phyloP scores from a whole-genome alignment of 2,113 vertebrate genomes.

The Bombycilla garrulus region DNA sequence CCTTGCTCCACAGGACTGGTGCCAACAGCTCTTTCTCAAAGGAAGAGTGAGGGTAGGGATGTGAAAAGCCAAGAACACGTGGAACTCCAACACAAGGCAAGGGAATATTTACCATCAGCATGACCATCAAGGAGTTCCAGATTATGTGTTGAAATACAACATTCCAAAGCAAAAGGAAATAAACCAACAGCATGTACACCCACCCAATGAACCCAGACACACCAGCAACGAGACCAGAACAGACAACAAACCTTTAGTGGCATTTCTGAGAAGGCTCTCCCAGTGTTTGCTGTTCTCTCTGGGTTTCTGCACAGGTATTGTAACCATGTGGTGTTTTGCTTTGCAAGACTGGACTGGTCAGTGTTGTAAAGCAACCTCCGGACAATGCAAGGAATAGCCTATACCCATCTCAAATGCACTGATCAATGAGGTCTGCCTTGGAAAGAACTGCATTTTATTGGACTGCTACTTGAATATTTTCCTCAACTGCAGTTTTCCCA shows the following conservation, averaged over 20 bases:
- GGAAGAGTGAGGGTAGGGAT: not conserved
- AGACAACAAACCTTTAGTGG: not conserved
- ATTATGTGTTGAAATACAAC: not conserved
- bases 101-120: not conserved
- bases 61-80: not conserved
- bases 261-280: not conserved
- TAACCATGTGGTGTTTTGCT: not conserved
- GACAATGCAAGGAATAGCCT: not conserved
- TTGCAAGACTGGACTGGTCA: not conserved
- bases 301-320: not conserved
- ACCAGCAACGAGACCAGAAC: not conserved
- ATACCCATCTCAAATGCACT: not conserved
- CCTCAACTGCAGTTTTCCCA: not conserved
- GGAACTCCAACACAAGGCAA: not conserved
- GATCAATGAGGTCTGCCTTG: not conserved
- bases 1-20: not conserved
- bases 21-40: not conserved
- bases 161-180: not conserved
- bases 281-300: not conserved
- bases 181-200: rapidly evolving
- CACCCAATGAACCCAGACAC: not conserved
- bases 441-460: not conserved
- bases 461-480: not conserved
- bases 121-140: not conserved
- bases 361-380: not conserved